Conservation (phyloP, 2,113 vertebrate species). For the Pterocles orientalis region DNA sequence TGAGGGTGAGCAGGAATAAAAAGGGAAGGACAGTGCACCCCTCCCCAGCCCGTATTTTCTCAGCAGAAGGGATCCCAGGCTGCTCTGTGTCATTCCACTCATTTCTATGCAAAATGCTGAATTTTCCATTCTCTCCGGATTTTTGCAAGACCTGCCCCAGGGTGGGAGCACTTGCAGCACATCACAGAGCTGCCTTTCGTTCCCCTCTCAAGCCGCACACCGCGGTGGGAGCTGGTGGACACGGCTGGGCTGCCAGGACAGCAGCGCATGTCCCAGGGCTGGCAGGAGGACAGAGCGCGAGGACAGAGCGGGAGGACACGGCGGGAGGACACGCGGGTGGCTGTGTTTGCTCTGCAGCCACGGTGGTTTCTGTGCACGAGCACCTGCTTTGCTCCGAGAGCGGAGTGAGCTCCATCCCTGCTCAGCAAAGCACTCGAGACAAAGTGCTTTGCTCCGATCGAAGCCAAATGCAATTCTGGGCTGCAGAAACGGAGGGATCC, state of each 20-base stretch:
- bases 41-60: fast-evolving
- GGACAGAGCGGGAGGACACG: background rate
- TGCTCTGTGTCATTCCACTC: background rate
- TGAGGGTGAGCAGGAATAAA: background rate
- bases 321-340: too few species aligned
- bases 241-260: fast-evolving
- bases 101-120: background rate
- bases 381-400: background rate
- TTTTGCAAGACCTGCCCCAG: background rate
- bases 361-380: background rate
- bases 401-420: background rate
- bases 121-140: background rate
- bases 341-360: background rate
- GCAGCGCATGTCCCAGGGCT: background rate
- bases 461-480: background rate
- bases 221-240: fast-evolving
- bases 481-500: background rate
- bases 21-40: fast-evolving
- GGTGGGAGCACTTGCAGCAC: background rate
- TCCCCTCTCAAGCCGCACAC: background rate
- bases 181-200: background rate
- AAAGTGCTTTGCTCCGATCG: background rate
- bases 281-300: background rate
- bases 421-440: background rate
- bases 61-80: background rate